Conservation (phyloP, 2,888 invertebrate species). For the Orthosia gracilis region DNA sequence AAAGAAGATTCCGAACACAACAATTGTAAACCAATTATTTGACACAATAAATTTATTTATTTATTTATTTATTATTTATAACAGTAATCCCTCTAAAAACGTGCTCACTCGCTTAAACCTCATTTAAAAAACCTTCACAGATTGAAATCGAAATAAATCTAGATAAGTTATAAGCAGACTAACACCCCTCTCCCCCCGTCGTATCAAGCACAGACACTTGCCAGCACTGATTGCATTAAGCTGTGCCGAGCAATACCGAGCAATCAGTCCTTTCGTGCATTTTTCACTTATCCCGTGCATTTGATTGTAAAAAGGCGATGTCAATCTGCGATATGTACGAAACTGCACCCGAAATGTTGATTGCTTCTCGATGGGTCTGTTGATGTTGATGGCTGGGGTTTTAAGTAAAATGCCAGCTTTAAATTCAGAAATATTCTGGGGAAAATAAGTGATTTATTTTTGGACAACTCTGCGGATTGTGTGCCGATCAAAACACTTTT, state of each 20-base stretch:
- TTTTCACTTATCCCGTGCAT: conserved; percentile 53
- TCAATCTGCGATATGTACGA: conserved; percentile 40
- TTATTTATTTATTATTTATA: too few species aligned
- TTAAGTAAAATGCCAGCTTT: conserved; percentile 25
- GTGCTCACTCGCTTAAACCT: conserved; percentile 1
- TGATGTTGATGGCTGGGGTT: too few species aligned
- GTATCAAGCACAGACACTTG: conserved; percentile 18
- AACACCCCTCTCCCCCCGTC: neutral
- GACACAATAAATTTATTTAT: too few species aligned
- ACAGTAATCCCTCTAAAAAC: neutral
- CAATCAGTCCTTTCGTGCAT: conserved; percentile 24
- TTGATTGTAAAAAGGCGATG: conserved; percentile 47
- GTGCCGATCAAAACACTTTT: neutral
- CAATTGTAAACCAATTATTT: too few species aligned
- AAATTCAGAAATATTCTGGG: conserved; percentile 10
- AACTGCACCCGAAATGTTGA: conserved; percentile 41
- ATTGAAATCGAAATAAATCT: neutral
- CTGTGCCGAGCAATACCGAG: conserved; percentile 18
- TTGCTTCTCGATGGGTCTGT: conserved; percentile 37
- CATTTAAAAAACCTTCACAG: neutral
- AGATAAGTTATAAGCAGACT: conserved; percentile 6
- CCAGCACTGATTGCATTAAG: conserved; percentile 43
- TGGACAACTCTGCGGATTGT: neutral
- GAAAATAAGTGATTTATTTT: conserved; percentile 6
- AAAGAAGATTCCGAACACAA: too few species aligned